phyloP scores from a whole-genome alignment of 2,113 vertebrate species.

The Macaca nemestrina region DNA sequence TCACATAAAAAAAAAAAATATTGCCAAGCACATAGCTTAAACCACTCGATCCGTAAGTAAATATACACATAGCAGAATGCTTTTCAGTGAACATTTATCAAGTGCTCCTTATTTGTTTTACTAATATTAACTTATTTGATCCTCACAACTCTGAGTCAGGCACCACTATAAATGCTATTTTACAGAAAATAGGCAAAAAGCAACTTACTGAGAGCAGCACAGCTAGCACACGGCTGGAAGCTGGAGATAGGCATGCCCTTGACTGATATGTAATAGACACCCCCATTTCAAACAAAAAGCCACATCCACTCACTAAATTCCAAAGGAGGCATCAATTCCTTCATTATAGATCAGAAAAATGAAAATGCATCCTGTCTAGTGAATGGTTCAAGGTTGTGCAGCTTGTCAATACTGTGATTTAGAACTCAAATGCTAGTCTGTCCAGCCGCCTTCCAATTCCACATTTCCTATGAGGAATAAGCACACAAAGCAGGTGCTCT shows the following conservation, averaged over 20 bases:
- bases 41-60: neutral
- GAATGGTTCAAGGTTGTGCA: neutral
- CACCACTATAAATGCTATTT: neutral
- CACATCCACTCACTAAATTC: neutral
- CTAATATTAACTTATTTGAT: neutral
- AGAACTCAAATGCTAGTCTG: neutral
- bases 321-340: neutral
- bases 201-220: neutral
- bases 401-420: neutral
- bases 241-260: neutral
- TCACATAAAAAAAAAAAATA: too few relatives aligned
- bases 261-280: neutral
- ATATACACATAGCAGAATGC: neutral
- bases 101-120: neutral
- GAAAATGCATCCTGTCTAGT: neutral
- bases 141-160: neutral
- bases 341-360: neutral
- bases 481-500: neutral
- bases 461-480: neutral
- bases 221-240: neutral
- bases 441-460: neutral
- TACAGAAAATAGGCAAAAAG: conserved; percentile 14
- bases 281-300: neutral
- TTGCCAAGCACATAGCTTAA: neutral
- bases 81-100: conserved; percentile 7